Base-by-base conservation (phyloP, 2,888 invertebrate genomes). In the Poecilobothrus nobilitatus region DNA sequence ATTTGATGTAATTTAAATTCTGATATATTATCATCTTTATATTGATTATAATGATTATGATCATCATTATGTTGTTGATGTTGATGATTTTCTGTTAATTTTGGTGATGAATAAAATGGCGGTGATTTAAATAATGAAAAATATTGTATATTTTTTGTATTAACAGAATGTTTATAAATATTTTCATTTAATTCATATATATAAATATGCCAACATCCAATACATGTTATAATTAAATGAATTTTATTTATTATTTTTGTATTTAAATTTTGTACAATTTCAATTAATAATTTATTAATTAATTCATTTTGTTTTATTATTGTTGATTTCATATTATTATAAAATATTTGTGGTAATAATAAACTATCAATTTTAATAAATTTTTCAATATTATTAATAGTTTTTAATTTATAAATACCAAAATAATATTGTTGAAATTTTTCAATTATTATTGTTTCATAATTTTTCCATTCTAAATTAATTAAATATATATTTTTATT, bases 211-310 rank as follows among this genome's bases (percentile, higher is more conserved):
- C 5, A 18, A 63, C 18, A 63, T 27, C 27, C 27, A 18, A 27
- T 18, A 27, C 15, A 27, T 27, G 27, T 63, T 22, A 15, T 15
- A 15, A 63, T 63, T 63, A 63, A 63, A 63, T 63, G 22, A 18
- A 12, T 12, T 53, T n/a, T 53, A 53, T 53, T 53, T 12, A 8
- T 6, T 41, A 5, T 63, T 12, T 12, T 27, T 21, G 10, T 4
- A 62, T 62, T 21, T 62, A 21, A 21, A 21, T 21, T 27, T 63
- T 63, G 27, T 18, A 63, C 27, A n/a, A 63, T 27, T n/a, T 63
- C 63, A 63, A 63, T 63, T 63, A 63, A 63, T 63, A 63, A 18
- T n/a, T 63, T 63, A 63, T 63, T 63, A 27, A 27, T 53, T 27
- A 27, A 27, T 27, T 27, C 27, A 27, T 27, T 27, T 27, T 27